Evolutionary conservation across 37 sponge, comb jelly and placozoan species (phyloP).

Genomic region (Tethya wilhelma): DNA sequence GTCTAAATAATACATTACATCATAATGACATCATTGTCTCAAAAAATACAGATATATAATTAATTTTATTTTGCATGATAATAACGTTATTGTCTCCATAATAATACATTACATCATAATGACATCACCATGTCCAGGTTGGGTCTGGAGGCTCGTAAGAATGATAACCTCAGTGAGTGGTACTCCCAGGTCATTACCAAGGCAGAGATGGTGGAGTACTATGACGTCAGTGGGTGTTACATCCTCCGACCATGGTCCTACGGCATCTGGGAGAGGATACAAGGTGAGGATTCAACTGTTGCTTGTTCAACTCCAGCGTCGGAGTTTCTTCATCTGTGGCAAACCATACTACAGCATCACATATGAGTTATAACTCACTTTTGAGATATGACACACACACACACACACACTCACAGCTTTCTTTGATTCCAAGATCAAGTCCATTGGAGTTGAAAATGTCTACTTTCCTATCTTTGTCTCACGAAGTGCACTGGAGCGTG

Average conservation of each 20-base stretch:
- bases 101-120: too few species aligned
- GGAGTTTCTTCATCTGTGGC: slow-evolving; percentile 98
- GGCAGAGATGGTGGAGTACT: slow-evolving; percentile 99
- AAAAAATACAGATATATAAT: too few species aligned
- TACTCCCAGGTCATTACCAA: slow-evolving; percentile 93
- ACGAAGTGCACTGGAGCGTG: slow-evolving; percentile 88
- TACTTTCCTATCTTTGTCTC: slow-evolving; percentile 99
- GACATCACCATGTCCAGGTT: too few species aligned
- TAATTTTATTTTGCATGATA: too few species aligned
- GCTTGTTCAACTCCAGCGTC: slow-evolving; percentile 96
- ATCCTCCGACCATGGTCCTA: slow-evolving; percentile 97
- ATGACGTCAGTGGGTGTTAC: slow-evolving; percentile 99
- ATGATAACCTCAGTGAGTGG: slow-evolving; percentile 83
- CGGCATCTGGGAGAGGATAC: slow-evolving; percentile 95
- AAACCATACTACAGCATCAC: too few species aligned
- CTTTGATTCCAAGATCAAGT: slow-evolving; percentile 91
- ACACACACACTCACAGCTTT: slow-evolving; percentile 63
- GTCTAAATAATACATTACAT: too few species aligned
- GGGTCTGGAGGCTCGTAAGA: slow-evolving; percentile 90
- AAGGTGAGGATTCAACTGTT: slow-evolving; percentile 73
- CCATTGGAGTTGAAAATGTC: slow-evolving; percentile 92
- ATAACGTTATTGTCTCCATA: too few species aligned
- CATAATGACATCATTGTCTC: too few species aligned
- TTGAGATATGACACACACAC: too few species aligned
- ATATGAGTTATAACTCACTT: too few species aligned